phyloP scores from a whole-genome alignment of 2,888 invertebrate species.

The Oligia strigilis region DNA sequence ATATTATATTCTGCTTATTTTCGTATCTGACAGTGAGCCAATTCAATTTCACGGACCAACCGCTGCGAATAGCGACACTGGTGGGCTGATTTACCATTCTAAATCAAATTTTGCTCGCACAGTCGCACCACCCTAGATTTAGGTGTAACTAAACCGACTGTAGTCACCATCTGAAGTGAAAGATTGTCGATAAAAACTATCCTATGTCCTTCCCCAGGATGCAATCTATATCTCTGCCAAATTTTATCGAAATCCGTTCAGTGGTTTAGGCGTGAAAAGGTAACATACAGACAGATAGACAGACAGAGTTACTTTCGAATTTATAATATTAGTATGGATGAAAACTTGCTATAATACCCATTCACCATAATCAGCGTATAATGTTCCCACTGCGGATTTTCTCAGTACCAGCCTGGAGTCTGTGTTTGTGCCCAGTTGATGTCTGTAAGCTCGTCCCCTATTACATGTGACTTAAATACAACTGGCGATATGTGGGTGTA shows the following conservation, averaged over 20 bases:
- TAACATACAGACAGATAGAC: too few species aligned
- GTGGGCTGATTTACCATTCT: conserved; percentile 71
- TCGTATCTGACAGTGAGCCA: conserved; percentile 87
- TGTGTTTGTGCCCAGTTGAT: not conserved
- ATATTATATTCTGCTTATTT: conserved; percentile 84
- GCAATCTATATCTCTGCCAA: too few species aligned
- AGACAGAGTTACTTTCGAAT: too few species aligned
- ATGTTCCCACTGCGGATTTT: not conserved
- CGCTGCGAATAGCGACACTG: conserved; percentile 81
- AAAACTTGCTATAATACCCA: not conserved
- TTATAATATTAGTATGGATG: not conserved
- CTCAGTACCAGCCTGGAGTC: not conserved
- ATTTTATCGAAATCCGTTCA: too few species aligned
- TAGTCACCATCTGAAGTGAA: not conserved
- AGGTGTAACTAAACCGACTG: conserved; percentile 13
- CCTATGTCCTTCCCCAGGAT: too few species aligned
- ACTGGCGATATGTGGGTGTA: not conserved
- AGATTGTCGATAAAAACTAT: too few species aligned
- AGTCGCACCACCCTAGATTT: conserved; percentile 52
- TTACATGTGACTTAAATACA: not conserved
- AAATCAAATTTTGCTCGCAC: conserved; percentile 72
- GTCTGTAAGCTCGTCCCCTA: not conserved
- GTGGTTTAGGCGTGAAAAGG: too few species aligned
- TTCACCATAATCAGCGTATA: too few species aligned
- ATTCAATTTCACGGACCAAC: conserved; percentile 87